Base-by-base conservation (phyloP, 2,797 vertebrate genomes). In the Aselliscus stoliczkanus region DNA sequence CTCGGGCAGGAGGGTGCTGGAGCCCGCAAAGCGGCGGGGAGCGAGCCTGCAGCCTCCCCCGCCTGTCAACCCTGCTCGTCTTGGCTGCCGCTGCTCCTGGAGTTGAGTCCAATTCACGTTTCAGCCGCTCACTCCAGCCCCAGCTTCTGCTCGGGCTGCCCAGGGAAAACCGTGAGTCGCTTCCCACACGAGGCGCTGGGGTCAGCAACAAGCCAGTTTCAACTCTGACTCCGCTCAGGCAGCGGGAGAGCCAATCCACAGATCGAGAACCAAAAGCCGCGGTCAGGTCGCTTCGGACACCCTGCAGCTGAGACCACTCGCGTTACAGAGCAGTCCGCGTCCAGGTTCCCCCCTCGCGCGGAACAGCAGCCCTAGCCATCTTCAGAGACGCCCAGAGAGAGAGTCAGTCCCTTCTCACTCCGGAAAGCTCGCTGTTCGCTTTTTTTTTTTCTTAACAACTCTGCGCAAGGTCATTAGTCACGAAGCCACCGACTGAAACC, bases 381-480 rank as follows among this genome's bases (percentile, higher is more conserved):
- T 97, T 98, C 97, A 92, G 96, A 96, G 97, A 95, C 85, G 95
- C 96, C 96, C 97, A 62, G 95, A 97, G 93, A 50, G 47, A 50
- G 47, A 50, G 47, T 98, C 98, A 90, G 94, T 96, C 96, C 94
- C 96, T 97, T 97, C 96, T 98, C 94, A 90, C 82, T 77, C 97
- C 67, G 34, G 94, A 97, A 97, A 96, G 95, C 95, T 97, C 96
- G 97, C 91, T 47, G 93, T 96, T 97, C 96, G n/a, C n/a, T n/a
- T n/a, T n/a, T 97, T 77, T 94, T 94, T 97, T 97, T 86, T 97
- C 97, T 98, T 97, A 98, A 97, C 96, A 98, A 98, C 98, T 98
- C 98, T 98, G 98, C 98, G 98, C 98, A 99, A 99, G 98, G 98
- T 98, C 98, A 98, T 98, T 98, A 98, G 98, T 98, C 98, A 97